Percentiles rank a stretch among this genome's conserved stretches.
These are phyloP conservation scores for Felis chaus DNA, from an alignment of 2,113 vertebrate species.

Conservation along the genomic window DNA sequence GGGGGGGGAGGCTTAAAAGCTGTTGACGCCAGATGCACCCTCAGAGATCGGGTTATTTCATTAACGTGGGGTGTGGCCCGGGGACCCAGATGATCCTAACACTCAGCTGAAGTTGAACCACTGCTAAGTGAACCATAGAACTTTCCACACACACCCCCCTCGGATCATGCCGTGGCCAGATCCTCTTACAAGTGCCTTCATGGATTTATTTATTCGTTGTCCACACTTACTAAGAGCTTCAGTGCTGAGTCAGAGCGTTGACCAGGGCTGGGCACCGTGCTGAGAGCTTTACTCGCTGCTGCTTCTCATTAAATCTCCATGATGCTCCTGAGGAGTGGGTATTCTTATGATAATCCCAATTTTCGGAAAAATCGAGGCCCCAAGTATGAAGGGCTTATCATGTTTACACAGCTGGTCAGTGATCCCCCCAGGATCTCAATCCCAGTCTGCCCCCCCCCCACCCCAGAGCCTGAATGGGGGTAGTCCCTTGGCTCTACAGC, in stretches of 20 bases:
- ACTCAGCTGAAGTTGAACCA: not conserved
- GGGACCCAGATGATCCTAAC: not conserved
- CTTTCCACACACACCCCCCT: not conserved
- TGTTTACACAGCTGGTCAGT: not conserved
- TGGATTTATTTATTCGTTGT: not conserved
- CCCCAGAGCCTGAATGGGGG: not conserved
- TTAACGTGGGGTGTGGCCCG: not conserved
- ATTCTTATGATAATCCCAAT: not conserved
- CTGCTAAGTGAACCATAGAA: fast-evolving
- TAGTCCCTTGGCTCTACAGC: no score
- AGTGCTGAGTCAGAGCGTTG: not conserved
- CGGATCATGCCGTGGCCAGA: fast-evolving
- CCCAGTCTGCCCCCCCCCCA: not conserved
- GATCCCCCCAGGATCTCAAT: not conserved
- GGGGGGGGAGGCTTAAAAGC: not conserved
- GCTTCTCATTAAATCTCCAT: not conserved
- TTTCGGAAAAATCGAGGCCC: not conserved
- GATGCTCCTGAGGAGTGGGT: not conserved
- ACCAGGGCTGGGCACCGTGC: fast-evolving
- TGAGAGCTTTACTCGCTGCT: not conserved
- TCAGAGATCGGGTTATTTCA: not conserved
- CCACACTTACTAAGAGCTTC: not conserved
- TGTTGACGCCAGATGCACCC: fast-evolving
- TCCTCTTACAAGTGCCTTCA: not conserved
- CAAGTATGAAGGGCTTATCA: not conserved